phyloP scores from a whole-genome alignment of 2,888 invertebrate species.

The Temnothorax ravouxi region DNA sequence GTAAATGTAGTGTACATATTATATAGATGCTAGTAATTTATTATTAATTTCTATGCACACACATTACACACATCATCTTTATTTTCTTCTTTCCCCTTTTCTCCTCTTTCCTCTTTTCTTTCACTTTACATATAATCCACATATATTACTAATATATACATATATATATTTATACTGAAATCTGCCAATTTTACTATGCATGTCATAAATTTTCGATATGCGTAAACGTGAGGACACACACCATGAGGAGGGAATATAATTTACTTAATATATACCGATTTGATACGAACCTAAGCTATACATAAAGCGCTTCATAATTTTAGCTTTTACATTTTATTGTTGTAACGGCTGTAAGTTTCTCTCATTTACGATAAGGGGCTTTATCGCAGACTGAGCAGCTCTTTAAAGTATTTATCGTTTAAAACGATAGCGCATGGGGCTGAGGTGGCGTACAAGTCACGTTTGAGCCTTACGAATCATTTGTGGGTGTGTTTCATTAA shows the following conservation, averaged over 20 bases:
- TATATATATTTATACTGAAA: conserved; percentile 42
- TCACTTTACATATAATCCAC: conserved; percentile 26
- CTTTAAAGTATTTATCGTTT: conserved; percentile 34
- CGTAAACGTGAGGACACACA: conserved; percentile 30
- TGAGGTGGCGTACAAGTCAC: conserved; percentile 27
- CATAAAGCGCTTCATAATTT: conserved; percentile 40
- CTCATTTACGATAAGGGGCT: conserved; percentile 22
- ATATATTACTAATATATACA: conserved; percentile 33
- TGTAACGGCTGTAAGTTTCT: conserved; percentile 30
- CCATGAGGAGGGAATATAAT: neutral
- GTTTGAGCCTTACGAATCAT: conserved; percentile 1
- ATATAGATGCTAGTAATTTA: conserved; percentile 69
- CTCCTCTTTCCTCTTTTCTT: neutral
- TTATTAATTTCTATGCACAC: conserved; percentile 59
- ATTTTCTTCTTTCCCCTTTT: neutral
- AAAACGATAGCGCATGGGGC: conserved; percentile 24
- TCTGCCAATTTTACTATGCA: conserved; percentile 42
- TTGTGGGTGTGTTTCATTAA: conserved; percentile 23
- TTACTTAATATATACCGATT: conserved; percentile 33
- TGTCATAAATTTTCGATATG: conserved; percentile 44
- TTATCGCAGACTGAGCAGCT: conserved; percentile 28
- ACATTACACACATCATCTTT: neutral
- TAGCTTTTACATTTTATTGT: conserved; percentile 32
- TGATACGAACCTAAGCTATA: conserved; percentile 39
- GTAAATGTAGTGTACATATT: conserved; percentile 61